Evolutionary conservation across 92 coral and sea anemone species (phyloP), one percentile per base, ranked within the genome.

Genomic region (Meandrina meandrites): DNA sequence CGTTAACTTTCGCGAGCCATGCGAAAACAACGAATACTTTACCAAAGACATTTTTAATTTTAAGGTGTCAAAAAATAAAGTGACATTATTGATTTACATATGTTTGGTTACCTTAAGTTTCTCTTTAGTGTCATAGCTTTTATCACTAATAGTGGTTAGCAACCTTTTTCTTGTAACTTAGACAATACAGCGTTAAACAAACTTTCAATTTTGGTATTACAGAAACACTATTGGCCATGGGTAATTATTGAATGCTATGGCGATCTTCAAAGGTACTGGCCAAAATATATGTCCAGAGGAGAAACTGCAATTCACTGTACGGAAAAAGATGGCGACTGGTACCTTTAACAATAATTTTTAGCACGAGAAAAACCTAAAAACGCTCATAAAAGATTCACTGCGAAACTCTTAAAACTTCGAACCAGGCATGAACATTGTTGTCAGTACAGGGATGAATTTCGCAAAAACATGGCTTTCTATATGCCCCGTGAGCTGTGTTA

Each of bases 81-180:
- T 37, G 57, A 57, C 34, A 57, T 57, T 32, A 74, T 75, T 75
- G 80, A 84, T 84, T 84, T 74, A 84, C 71, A 74, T 56, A 12
- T 28, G 82, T 8, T 79, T 56, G 69, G 9, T 72, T 22, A 6
- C 13, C 6, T n/a, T n/a, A n/a, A n/a, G n/a, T 21, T 75, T 17
- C 5, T 75, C 8, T 28, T 42, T 32, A 5, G 53, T 14, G 30
- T 51, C n/a, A 5, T 72, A n/a, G 34, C 76, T 17, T 34, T 72
- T 31, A 17, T 72, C 45, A 22, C 31, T n/a, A 5, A n/a, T 64
- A 72, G 12, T 34, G 45, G n/a, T 70, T 2, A 32, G 45, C 1
- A 34, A 34, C 45, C 37, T 12, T 73, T 34, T 73, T 34, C 22
- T 34, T 1, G 30, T 19, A 73, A 7, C 17, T 4, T 48, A 48